Evolutionary conservation across 2,797 vertebrate species (phyloP).

Genomic region (Botia almorhae): DNA sequence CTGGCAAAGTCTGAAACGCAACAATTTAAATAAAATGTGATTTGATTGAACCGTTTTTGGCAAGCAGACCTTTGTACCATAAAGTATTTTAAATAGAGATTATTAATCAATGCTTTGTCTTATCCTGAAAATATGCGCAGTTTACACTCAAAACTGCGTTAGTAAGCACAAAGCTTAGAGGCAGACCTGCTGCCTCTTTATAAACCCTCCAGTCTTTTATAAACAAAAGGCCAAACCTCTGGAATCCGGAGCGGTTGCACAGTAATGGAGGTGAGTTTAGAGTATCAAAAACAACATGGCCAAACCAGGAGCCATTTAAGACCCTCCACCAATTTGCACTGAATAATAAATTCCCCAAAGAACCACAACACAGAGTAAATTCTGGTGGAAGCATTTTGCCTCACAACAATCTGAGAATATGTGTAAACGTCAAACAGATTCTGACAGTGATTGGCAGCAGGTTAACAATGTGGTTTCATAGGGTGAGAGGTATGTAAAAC

Average conservation of each 20-base stretch:
- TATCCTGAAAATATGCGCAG: not conserved
- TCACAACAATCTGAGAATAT: not conserved
- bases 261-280: not conserved
- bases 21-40: not conserved
- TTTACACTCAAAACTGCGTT: not conserved
- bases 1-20: not conserved
- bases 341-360: not conserved
- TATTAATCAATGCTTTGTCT: constrained; percentile 2
- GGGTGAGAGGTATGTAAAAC: constrained; percentile 55
- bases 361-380: not conserved
- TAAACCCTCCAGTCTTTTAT: constrained; percentile 3
- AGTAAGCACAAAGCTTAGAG: not conserved
- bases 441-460: constrained; percentile 73
- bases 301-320: not conserved
- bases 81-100: constrained; percentile 23
- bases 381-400: not conserved
- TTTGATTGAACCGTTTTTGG: constrained; percentile 20
- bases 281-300: not conserved
- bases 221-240: constrained; percentile 37
- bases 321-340: not conserved
- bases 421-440: constrained; percentile 49
- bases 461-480: constrained; percentile 72
- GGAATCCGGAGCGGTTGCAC: constrained; percentile 50
- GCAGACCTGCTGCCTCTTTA: not conserved
- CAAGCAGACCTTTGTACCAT: constrained; percentile 12